phyloP scores from a whole-genome alignment of 2,888 invertebrate genomes.

The Diplazon laetatorius region DNA sequence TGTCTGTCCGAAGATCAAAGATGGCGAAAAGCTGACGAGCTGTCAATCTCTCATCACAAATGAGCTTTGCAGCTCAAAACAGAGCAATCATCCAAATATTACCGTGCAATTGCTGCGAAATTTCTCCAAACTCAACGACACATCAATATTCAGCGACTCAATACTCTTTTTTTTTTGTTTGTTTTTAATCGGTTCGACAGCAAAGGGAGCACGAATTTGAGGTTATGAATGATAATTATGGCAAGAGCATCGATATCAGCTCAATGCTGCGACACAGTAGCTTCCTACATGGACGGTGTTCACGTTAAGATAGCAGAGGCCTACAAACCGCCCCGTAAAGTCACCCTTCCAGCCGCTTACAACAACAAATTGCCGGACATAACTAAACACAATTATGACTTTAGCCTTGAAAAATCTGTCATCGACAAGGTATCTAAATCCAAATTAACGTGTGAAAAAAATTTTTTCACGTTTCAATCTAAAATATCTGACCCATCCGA shows the following conservation, averaged over 20 bases:
- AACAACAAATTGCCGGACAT: conserved; percentile 84
- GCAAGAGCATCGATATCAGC: conserved; percentile 73
- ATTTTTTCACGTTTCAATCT: too few relatives aligned
- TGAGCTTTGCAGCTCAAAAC: neutral
- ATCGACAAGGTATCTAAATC: conserved; percentile 84
- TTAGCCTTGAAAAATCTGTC: conserved; percentile 89
- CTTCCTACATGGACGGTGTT: conserved; percentile 91
- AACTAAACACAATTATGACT: conserved; percentile 87
- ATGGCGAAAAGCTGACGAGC: conserved; percentile 25
- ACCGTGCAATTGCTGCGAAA: neutral
- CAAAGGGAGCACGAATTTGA: neutral
- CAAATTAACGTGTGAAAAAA: too few relatives aligned
- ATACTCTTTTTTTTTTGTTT: neutral
- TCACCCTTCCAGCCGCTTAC: conserved; percentile 85
- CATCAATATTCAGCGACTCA: neutral
- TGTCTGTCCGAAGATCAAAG: conserved; percentile 10
- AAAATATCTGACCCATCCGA: too few relatives aligned
- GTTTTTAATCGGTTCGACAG: too few relatives aligned
- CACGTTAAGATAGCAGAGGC: conserved; percentile 95
- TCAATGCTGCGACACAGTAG: conserved; percentile 79
- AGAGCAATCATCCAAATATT: neutral
- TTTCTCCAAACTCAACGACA: neutral
- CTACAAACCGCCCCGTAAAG: conserved; percentile 91
- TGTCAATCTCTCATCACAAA: conserved; percentile 19
- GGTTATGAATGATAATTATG: conserved; percentile 66